Base-by-base conservation (phyloP, 2,888 invertebrate genomes). In the Himalopsyche kuldschensis region DNA sequence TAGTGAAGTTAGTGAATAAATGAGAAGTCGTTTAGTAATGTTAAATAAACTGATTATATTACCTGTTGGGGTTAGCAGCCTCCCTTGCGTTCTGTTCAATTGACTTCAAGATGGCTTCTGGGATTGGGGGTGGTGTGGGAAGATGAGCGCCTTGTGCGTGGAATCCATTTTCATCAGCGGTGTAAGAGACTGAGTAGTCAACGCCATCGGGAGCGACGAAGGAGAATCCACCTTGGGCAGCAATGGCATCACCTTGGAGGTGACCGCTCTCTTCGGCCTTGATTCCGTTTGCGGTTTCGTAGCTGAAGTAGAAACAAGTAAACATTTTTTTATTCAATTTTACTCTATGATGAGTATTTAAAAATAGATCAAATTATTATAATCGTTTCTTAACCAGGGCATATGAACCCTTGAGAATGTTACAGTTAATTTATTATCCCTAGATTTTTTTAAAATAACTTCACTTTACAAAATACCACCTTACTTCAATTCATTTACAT, bases 261-360 rank as follows among this genome's bases (percentile, higher is more conserved):
- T 87, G 88, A 75, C 91, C 92, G 46, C 88, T 88, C 88, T 92
- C 92, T 88, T 93, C 91, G 0, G 92, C 93, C 87, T 90, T 91
- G 86, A 94, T 94, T 79, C 94, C 94, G 88, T 94, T 94, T 87
- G 93, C 94, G 85, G 94, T 94, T 87, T 94, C 94, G 88, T 92
- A 94, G 27, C 92, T 91, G 83, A 90, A 90, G 30, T 15, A 48
- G n/a, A 76, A 46, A 46, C 6, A 78, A 10, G 4, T 5, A 32
- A 32, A 32, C 4, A 32, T 5, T 32, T 6, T 5, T 5, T 6
- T 6, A 32, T n/a, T n/a, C n/a, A n/a, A n/a, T n/a, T n/a, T n/a
- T n/a, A n/a, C n/a, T n/a, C n/a, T n/a, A n/a, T n/a, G 32, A 32
- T 32, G 2, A 32, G 32, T 32, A 32, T 32, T 32, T 47, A 10